Percentiles rank a stretch among this genome's conserved stretches.
phyloP scores from a whole-genome alignment of 2,113 vertebrate genomes.

The Morone saxatilis region DNA sequence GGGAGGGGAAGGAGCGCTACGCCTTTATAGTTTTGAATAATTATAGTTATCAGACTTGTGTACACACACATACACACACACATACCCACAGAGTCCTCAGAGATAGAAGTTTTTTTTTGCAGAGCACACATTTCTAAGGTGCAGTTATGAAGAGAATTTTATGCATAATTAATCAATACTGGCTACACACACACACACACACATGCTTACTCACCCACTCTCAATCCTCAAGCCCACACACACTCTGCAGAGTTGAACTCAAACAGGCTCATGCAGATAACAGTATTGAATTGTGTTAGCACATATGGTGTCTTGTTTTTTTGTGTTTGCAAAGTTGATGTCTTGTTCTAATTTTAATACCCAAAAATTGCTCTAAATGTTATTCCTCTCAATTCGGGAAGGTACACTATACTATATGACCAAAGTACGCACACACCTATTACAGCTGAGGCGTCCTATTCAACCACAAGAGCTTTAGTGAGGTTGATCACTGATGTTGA shows the following conservation, averaged over 20 bases:
- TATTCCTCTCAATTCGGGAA: not conserved
- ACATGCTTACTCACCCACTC: slow-evolving; percentile 7
- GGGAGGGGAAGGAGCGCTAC: not conserved
- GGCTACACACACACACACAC: not conserved
- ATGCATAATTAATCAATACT: slow-evolving; percentile 59
- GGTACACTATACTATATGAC: too few relatives aligned
- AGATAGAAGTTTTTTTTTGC: slow-evolving; percentile 35
- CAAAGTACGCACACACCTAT: not conserved
- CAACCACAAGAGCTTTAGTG: not conserved
- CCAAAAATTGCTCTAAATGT: not conserved
- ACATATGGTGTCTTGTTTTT: slow-evolving; percentile 1
- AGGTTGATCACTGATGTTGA: not conserved
- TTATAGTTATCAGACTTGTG: slow-evolving; percentile 45
- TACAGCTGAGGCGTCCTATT: not conserved
- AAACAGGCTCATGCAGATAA: not conserved
- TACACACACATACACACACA: slow-evolving; percentile 26
- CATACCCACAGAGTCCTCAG: slow-evolving; percentile 22
- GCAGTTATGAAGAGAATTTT: slow-evolving; percentile 30
- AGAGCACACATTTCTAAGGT: slow-evolving; percentile 38
- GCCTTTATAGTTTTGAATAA: slow-evolving; percentile 55
- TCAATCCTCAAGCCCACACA: not conserved
- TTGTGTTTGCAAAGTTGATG: not conserved
- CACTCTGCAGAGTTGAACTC: slow-evolving; percentile 7
- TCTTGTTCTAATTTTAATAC: not conserved
- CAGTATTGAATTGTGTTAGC: slow-evolving; percentile 4